phyloP scores from a whole-genome alignment of 2,888 invertebrate genomes.

The Tricholauxania praeusta region DNA sequence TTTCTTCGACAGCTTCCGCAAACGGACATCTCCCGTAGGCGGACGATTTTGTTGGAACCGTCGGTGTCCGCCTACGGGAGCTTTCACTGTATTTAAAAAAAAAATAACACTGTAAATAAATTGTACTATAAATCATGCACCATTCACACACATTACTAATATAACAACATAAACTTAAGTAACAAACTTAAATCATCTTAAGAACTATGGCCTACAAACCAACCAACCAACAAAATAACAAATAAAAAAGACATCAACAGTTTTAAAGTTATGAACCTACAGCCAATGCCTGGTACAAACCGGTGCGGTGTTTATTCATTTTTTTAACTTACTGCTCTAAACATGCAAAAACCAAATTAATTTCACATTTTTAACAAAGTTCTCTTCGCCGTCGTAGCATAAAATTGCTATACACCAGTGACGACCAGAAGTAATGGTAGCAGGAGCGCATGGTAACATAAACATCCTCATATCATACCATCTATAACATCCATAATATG shows the following conservation, averaged over 20 bases:
- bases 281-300: conserved; percentile 6
- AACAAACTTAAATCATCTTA: conserved; percentile 13
- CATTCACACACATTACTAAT: conserved; percentile 12
- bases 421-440: no score
- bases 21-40: no score
- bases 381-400: neutral
- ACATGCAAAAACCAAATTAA: conserved; percentile 55
- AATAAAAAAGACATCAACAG: neutral
- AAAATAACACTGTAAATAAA: neutral
- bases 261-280: conserved; percentile 8
- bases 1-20: no score
- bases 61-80: no score
- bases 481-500: neutral
- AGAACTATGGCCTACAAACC: neutral
- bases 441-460: no score
- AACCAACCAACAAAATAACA: no score
- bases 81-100: no score
- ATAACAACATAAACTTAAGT: conserved; percentile 6
- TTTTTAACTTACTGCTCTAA: conserved; percentile 3
- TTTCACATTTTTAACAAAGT: conserved; percentile 49
- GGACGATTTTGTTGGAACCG: no score
- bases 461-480: neutral
- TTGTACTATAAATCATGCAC: neutral
- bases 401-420: neutral
- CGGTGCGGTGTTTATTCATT: neutral